These are phyloP conservation scores for Andrena praecox DNA, from an alignment of 2,888 invertebrate genomes.

Conservation along the genomic window DNA sequence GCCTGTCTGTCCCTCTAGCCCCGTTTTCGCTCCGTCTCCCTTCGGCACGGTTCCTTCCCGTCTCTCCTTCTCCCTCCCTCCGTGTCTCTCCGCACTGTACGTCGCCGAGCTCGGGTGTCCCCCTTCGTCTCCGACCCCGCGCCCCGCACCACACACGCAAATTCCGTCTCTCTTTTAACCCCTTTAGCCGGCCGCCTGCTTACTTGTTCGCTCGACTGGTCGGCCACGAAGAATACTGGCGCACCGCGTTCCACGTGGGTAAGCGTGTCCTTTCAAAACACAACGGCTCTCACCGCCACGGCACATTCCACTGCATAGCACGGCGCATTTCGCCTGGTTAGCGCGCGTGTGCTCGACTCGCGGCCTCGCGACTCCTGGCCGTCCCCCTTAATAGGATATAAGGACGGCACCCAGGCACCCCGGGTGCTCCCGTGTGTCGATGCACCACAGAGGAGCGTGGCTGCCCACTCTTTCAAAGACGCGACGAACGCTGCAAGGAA, in stretches of 20 bases:
- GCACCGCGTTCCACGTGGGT: conserved; percentile 64
- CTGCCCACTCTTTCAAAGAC: conserved; percentile 20
- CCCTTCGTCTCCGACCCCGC: conserved; percentile 19
- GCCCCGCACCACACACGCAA: neutral
- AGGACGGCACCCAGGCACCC: neutral
- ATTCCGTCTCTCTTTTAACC: conserved; percentile 5
- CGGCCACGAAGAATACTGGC: conserved; percentile 29
- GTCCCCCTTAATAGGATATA: conserved; percentile 1
- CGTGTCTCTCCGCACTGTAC: neutral
- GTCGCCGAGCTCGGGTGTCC: conserved; percentile 29
- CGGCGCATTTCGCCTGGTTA: conserved; percentile 18
- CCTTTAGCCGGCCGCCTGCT: neutral
- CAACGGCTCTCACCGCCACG: conserved; percentile 16
- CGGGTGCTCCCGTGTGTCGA: neutral
- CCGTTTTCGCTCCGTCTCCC: conserved; percentile 15
- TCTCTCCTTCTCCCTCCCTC: conserved; percentile 22
- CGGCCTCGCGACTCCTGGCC: neutral
- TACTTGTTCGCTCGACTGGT: neutral
- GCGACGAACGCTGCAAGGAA: conserved; percentile 36
- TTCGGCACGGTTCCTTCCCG: conserved; percentile 12
- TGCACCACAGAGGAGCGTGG: neutral
- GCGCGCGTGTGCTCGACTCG: conserved; percentile 7
- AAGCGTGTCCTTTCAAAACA: conserved; percentile 58
- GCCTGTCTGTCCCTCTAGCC: conserved; percentile 7
- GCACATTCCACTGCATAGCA: conserved; percentile 47